Percentiles rank a stretch among this genome's conserved stretches.
These are phyloP conservation scores for Hippocampus abdominalis DNA, from an alignment of 2,113 vertebrate species.

Conservation along the genomic window DNA sequence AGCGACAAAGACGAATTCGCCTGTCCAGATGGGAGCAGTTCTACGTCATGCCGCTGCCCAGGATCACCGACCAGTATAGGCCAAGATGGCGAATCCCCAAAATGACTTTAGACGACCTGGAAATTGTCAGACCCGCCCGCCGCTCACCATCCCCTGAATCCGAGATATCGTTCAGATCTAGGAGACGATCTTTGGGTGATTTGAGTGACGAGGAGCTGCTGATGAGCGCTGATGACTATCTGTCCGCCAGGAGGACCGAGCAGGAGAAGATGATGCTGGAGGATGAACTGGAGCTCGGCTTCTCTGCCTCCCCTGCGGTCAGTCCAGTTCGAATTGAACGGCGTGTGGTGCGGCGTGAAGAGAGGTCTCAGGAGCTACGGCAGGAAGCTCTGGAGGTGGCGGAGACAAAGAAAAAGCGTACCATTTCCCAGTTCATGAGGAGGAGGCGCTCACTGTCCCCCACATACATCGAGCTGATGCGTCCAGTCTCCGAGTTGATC, in stretches of 20 bases:
- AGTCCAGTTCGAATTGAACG: slow-evolving; percentile 86
- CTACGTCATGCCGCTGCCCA: slow-evolving; percentile 95
- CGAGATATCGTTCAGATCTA: slow-evolving; percentile 81
- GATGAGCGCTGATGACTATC: slow-evolving; percentile 84
- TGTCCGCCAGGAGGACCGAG: slow-evolving; percentile 85
- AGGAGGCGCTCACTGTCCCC: slow-evolving; percentile 93
- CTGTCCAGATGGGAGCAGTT: slow-evolving; percentile 99
- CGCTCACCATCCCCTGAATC: slow-evolving; percentile 84
- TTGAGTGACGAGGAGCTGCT: slow-evolving; percentile 90
- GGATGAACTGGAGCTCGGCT: slow-evolving; percentile 93
- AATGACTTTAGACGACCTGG: slow-evolving; percentile 89
- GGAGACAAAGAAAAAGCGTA: slow-evolving; percentile 76
- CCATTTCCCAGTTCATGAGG: slow-evolving; percentile 82
- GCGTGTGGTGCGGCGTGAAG: slow-evolving; percentile 70
- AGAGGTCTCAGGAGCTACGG: slow-evolving; percentile 72
- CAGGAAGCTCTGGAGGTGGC: slow-evolving; percentile 76
- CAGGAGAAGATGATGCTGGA: slow-evolving; percentile 87
- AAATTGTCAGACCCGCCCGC: slow-evolving; percentile 90
- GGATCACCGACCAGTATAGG: slow-evolving; percentile 94
- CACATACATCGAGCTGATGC: slow-evolving; percentile 96
- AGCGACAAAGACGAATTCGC: slow-evolving; percentile 91
- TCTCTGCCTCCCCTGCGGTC: slow-evolving; percentile 90
- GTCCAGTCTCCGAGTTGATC: slow-evolving; percentile 92
- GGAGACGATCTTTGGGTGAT: slow-evolving; percentile 91
- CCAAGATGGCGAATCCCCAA: slow-evolving; percentile 95